Percentiles rank a stretch among this genome's conserved stretches.
phyloP scores from a whole-genome alignment of 2,888 invertebrate genomes.

The Tetranychus truncatus region DNA sequence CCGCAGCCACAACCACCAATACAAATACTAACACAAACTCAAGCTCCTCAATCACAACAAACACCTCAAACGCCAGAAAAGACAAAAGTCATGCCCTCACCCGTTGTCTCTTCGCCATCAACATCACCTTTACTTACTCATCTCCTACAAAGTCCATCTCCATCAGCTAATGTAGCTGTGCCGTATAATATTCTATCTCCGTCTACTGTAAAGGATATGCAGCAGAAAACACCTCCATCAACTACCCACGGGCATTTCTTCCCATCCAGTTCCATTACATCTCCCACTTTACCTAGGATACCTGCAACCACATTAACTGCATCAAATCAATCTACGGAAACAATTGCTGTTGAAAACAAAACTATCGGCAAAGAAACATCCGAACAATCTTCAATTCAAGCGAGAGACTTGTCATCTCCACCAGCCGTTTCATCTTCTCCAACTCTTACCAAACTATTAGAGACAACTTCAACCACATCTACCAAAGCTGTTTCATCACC shows the following conservation, averaged over 20 bases:
- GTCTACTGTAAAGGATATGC: background rate
- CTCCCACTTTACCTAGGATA: background rate
- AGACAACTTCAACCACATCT: background rate
- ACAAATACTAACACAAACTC: background rate
- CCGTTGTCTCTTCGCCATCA: slow-evolving; percentile 25
- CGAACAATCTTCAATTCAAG: background rate
- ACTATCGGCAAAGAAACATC: background rate
- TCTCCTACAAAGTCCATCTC: slow-evolving; percentile 51
- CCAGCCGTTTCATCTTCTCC: background rate
- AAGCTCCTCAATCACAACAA: background rate
- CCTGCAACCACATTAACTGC: background rate
- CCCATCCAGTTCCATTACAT: background rate
- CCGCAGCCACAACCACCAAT: no score
- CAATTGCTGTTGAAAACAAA: background rate
- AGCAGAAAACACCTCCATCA: slow-evolving; percentile 1
- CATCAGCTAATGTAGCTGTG: slow-evolving; percentile 29
- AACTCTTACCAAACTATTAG: slow-evolving; percentile 3
- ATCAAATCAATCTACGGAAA: background rate
- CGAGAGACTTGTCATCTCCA: background rate
- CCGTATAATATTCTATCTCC: slow-evolving; percentile 4
- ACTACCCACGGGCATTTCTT: background rate
- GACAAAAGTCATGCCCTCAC: slow-evolving; percentile 4
- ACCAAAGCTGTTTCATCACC: slow-evolving; percentile 3
- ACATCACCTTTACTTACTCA: slow-evolving; percentile 56
- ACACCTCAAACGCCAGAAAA: slow-evolving; percentile 5